Base-by-base conservation (phyloP, 2,797 vertebrate species). In the Varecia variegata region DNA sequence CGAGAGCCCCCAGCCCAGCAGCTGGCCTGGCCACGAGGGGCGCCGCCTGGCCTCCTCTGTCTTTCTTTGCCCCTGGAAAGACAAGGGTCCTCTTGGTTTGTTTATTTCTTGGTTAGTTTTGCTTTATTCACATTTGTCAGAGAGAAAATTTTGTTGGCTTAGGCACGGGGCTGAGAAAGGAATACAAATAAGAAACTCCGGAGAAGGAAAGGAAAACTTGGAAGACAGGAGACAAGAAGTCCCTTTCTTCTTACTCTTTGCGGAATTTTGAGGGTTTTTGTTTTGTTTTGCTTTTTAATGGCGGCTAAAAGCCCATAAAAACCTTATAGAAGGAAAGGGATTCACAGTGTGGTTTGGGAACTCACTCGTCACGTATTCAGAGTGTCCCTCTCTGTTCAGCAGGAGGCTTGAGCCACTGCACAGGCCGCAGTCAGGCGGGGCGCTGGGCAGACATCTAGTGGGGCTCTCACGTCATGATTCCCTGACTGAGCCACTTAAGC, bases 11-110 rank as follows among this genome's bases (percentile, higher is more conserved):
- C 25, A 45, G 27, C 7, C 13, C 2, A 25, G 14, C 65, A 18
- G 40, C 40, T 5, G 40, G 27, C 70, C 14, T 0, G 40, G 25
- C 1, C 0, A 2, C 25, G 15, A 32, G 13, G 71, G 71, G 0
- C 2, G 2, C 38, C 2, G 7, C 17, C 14, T 0, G 20, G 9
- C 45, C 30, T 25, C 43, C 56, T 65, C 50, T 18, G 4, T 20
- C 30, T 43, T 38, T 76, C 30, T 43, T 45, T 76, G 20, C 10
- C 11, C 5, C 7, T 32, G 18, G 20, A 30, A 45, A 30, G 7
- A 12, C 0, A 27, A 45, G 9, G 6, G 9, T 58, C 60, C 58
- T 40, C 3, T 45, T 38, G 7, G 0, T 25, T 45, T 47, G 32
- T 14, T 77, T 73, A 3, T 79, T 68, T 90, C 68, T 17, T 27